Conservation (phyloP, 2,888 invertebrate genomes). For the Griposia aprilina region DNA sequence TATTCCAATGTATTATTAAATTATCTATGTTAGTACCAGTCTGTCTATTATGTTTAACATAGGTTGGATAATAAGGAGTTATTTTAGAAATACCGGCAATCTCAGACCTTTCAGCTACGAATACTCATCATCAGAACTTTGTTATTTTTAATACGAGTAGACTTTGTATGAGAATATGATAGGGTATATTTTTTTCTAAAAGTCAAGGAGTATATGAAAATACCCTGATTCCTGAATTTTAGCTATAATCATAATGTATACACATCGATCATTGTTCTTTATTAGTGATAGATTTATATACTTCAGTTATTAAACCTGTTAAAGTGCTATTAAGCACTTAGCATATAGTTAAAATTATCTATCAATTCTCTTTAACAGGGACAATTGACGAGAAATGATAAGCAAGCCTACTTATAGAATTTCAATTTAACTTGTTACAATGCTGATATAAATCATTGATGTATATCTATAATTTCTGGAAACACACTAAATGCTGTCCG, state of each 20-base stretch:
- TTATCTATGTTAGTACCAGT: not conserved
- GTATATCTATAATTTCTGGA: constrained; percentile 17
- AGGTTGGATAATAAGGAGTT: not conserved
- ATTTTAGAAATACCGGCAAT: not conserved
- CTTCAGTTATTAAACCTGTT: not conserved
- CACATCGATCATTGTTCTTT: no score
- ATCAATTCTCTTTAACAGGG: not conserved
- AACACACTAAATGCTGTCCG: constrained; percentile 3
- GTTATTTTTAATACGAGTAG: no score
- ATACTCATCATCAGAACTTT: no score
- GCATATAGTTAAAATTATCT: constrained; percentile 9
- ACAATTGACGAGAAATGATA: constrained; percentile 23
- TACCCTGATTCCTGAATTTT: not conserved
- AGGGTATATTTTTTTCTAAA: not conserved
- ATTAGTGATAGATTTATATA: not conserved
- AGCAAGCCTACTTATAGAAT: not conserved
- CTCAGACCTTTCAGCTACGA: not conserved
- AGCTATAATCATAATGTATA: not conserved
- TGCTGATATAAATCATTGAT: constrained; percentile 26
- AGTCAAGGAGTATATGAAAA: not conserved
- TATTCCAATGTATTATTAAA: not conserved
- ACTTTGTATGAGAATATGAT: not conserved
- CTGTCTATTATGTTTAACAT: not conserved
- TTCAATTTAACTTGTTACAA: constrained; percentile 18
- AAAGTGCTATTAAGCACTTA: not conserved